Evolutionary conservation across 2,888 invertebrate species (phyloP), one percentile per base, ranked within the genome.

Genomic region (Ectemnius lituratus): DNA sequence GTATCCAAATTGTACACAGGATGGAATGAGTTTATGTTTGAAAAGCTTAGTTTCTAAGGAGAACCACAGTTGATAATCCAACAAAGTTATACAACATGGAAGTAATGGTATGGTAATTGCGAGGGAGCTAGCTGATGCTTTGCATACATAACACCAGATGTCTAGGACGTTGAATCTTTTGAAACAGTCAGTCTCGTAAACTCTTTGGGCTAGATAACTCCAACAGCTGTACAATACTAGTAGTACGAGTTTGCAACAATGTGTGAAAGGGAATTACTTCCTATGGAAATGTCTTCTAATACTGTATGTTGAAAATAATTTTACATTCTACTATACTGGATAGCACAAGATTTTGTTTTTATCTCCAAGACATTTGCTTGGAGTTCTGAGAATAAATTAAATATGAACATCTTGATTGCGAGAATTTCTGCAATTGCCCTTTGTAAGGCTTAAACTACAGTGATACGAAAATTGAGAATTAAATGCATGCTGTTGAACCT

Each of bases 401-500:
- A 37, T 11, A 37, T 4, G 8, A 11, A 37, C 11, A 37, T 37
- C 37, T 23, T 23, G 23, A 23, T 23, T 23, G 23, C 23, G 23
- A 3, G 23, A 23, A 23, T 23, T 23, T 23, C 23, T 23, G 37
- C 37, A 11, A 37, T 8, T 11, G 37, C 37, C 8, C 11, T 37
- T 37, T 37, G 37, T 37, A 37, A 11, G 37, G 11, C 3, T 37
- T 11, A 0, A 37, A 37, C 37, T 37, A 37, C 37, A 8, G 58
- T 47, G 68, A 73, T 69, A 37, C 45, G 62, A 66, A 56, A 70
- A n/a, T 67, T 58, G 8, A 70, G 56, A 70, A 64, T 47, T 70
- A 69, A 82, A 70, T 84, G 88, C 86, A 88, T 87, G 88, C 80
- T 76, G 66, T 71, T 78, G 63, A 72, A 70, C 75, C 67, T 75